Conservation (phyloP, 2,888 invertebrate genomes). For the Chloroclystis v-ata region DNA sequence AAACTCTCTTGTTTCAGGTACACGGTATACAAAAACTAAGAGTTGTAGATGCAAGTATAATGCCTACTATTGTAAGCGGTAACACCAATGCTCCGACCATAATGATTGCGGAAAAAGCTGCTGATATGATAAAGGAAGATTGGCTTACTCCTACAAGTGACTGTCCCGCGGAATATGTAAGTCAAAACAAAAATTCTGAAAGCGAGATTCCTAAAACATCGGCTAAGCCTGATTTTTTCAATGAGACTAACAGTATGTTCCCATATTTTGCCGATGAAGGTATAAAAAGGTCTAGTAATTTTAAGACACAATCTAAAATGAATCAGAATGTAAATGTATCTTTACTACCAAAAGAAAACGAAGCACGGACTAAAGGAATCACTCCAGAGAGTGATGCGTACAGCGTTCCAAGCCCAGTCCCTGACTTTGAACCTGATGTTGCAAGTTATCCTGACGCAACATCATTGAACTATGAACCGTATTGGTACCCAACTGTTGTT, state of each 20-base stretch:
- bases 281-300: constrained; percentile 11
- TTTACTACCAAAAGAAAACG: constrained; percentile 21
- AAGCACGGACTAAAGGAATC: constrained; percentile 18
- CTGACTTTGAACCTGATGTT: constrained; percentile 13
- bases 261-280: constrained; percentile 32
- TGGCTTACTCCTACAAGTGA: constrained; percentile 61
- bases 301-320: not conserved
- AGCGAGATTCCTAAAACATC: constrained; percentile 30
- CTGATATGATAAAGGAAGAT: constrained; percentile 89
- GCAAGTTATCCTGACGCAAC: constrained; percentile 12
- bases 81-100: constrained; percentile 90
- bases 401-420: constrained; percentile 11
- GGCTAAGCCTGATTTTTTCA: constrained; percentile 37
- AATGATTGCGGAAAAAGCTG: constrained; percentile 90
- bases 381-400: constrained; percentile 16
- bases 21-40: constrained; percentile 83
- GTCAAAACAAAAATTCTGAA: constrained; percentile 33
- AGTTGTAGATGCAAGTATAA: constrained; percentile 89
- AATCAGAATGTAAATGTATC: constrained; percentile 10
- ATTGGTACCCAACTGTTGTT: constrained; percentile 22
- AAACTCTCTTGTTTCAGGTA: constrained; percentile 73
- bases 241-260: constrained; percentile 54
- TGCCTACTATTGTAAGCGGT: constrained; percentile 87
- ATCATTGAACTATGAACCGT: constrained; percentile 13
- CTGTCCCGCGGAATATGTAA: constrained; percentile 31